Evolutionary conservation across 2,113 vertebrate genomes (phyloP).

Genomic region (Chaetodon auriga): DNA sequence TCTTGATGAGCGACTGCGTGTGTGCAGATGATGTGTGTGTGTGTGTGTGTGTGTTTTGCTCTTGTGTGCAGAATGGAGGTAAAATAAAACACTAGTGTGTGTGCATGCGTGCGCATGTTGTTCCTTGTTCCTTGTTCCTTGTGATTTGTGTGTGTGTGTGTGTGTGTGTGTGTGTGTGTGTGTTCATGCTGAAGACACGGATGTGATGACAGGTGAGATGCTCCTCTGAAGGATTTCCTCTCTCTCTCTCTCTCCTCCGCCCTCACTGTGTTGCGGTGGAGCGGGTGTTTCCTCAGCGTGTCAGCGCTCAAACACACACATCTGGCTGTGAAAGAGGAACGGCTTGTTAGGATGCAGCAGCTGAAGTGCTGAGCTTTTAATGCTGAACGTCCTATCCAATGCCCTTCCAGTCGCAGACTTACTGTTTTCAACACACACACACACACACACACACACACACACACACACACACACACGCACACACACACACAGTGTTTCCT

Average conservation of each 20-base stretch:
- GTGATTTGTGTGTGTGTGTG: conserved; percentile 8
- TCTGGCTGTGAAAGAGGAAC: conserved; percentile 7
- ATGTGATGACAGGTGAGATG: not conserved
- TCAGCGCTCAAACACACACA: not conserved
- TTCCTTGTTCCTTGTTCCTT: too few relatives aligned
- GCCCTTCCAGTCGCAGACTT: conserved; percentile 27
- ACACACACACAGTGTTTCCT: conserved; percentile 6
- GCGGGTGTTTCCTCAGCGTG: conserved; percentile 8
- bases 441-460: not conserved
- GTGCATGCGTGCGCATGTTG: not conserved
- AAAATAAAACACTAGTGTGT: not conserved
- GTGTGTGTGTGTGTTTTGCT: conserved; percentile 8
- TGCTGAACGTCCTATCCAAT: conserved; percentile 28
- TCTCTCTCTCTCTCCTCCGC: not conserved
- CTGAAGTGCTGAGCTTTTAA: conserved; percentile 55
- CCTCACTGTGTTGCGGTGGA: not conserved
- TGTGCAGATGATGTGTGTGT: not conserved
- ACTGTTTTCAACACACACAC: conserved; percentile 12
- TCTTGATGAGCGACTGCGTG: not conserved
- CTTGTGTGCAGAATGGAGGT: not conserved
- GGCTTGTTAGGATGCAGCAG: conserved; percentile 37
- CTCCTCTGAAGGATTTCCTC: not conserved
- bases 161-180: conserved; percentile 3
- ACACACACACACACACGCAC: not conserved
- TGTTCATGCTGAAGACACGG: conserved; percentile 10